Evolutionary conservation across 2,888 invertebrate species (phyloP).

Genomic region (Calephelis perditalis): DNA sequence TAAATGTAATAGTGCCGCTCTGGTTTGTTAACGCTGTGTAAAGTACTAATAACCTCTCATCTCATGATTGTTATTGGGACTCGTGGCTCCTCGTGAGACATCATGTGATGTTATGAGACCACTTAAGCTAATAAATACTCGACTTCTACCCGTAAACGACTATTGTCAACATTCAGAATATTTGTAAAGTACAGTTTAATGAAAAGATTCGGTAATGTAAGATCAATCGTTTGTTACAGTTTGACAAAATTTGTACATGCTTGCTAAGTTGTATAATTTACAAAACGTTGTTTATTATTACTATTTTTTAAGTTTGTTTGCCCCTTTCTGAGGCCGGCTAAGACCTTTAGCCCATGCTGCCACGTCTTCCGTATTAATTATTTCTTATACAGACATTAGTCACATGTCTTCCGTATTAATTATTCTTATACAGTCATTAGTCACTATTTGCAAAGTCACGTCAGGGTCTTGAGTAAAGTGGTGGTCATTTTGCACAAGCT

Average conservation of each 20-base stretch:
- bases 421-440: too few relatives aligned
- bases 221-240: background rate
- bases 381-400: too few relatives aligned
- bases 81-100: slow-evolving; percentile 64
- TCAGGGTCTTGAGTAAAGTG: too few relatives aligned
- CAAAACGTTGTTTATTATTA: slow-evolving; percentile 21
- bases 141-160: slow-evolving; percentile 44
- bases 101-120: slow-evolving; percentile 74
- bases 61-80: slow-evolving; percentile 55
- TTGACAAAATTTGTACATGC: slow-evolving; percentile 7
- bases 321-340: too few relatives aligned
- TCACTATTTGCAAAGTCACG: too few relatives aligned
- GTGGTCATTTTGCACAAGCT: too few relatives aligned
- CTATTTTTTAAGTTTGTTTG: too few relatives aligned
- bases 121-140: slow-evolving; percentile 72
- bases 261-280: slow-evolving; percentile 34
- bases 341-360: too few relatives aligned
- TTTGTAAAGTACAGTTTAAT: slow-evolving; percentile 16
- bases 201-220: slow-evolving; percentile 12
- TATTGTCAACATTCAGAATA: slow-evolving; percentile 47
- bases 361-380: too few relatives aligned
- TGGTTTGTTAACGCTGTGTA: slow-evolving; percentile 19
- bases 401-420: too few relatives aligned
- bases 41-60: slow-evolving; percentile 29
- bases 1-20: background rate